Base-by-base conservation (phyloP, 2,888 invertebrate species). In the Amphiduros pacificus region DNA sequence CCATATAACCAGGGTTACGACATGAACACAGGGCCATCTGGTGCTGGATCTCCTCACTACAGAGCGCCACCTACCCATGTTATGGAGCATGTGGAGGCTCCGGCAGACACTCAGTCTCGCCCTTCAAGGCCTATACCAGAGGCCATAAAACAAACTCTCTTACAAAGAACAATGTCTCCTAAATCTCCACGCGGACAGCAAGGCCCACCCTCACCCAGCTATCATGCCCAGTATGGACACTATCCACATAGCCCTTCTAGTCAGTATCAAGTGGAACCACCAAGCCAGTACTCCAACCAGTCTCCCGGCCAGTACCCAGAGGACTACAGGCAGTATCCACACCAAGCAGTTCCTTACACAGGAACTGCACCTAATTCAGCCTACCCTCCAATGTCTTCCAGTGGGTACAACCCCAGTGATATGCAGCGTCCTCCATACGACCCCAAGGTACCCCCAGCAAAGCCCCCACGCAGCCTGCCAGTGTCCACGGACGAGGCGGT, bases 61-160 rank as follows among this genome's bases (percentile, higher is more conserved):
- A 27, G 28, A 4, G n/a, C 59, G n/a, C n/a, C n/a, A 26, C 44
- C 52, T 4, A 59, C 59, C 20, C 59, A 59, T 36, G 40, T 59
- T 14, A 59, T 59, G 59, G 59, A 59, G 36, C 59, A 59, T 22
- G 26, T 40, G 6, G 59, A 32, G 27, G 40, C 52, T 29, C 58
- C 58, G 9, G 53, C 17, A 17, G 44, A 44, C 1, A 53, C 52
- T 53, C 48, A 41, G 49, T 6, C 48, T 26, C 59, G 59, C 26
- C 55, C 59, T 27, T 24, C 48, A 29, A 20, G 61, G 63, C 89
- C 89, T 60, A 81, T 90, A 70, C 89, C 90, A 2, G 89, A 90
- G 77, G 86, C 89, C 53, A 87, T 89, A 20, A 87, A 90, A 66
- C 88, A 89, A 80, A 88, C 88, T 67, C 80, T 90, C 44, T 89